Conservation (phyloP, 2,113 vertebrate genomes). For the Sceloporus undulatus region DNA sequence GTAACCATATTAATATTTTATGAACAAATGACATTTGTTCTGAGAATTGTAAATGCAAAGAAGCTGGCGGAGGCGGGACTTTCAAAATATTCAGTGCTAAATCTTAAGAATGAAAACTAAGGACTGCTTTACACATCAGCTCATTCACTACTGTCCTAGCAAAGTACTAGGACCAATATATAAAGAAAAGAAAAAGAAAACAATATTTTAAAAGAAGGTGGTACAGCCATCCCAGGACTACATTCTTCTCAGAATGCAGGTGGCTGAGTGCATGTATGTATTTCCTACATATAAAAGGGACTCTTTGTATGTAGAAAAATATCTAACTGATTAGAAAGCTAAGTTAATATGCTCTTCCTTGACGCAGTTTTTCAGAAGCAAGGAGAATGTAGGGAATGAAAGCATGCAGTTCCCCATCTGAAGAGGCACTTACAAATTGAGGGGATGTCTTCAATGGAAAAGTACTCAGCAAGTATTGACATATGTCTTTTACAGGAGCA, state of each 20-base stretch:
- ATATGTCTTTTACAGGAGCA: not conserved
- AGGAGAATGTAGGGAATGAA: not conserved
- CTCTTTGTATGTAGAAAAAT: not conserved
- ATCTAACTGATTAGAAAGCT: not conserved
- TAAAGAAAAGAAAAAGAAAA: not conserved
- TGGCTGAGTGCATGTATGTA: too few relatives aligned
- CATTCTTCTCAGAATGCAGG: not conserved
- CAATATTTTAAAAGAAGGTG: too few relatives aligned
- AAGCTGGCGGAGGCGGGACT: not conserved
- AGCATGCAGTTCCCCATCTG: not conserved
- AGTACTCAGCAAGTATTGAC: too few relatives aligned
- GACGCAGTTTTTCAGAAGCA: too few relatives aligned
- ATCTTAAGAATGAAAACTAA: not conserved
- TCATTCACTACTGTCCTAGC: not conserved
- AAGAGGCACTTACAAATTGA: not conserved
- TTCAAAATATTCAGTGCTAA: rapidly evolving
- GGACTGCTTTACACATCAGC: not conserved
- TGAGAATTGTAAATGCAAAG: not conserved
- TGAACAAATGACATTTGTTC: constrained; percentile 12
- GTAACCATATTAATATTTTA: not conserved
- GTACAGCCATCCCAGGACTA: not conserved
- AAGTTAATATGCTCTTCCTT: not conserved
- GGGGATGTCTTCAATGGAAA: not conserved
- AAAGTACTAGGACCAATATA: not conserved
- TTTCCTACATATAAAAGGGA: too few relatives aligned